These are phyloP conservation scores for Myanophis thanlyinensis DNA, from an alignment of 2,113 vertebrate genomes.

Conservation along the genomic window DNA sequence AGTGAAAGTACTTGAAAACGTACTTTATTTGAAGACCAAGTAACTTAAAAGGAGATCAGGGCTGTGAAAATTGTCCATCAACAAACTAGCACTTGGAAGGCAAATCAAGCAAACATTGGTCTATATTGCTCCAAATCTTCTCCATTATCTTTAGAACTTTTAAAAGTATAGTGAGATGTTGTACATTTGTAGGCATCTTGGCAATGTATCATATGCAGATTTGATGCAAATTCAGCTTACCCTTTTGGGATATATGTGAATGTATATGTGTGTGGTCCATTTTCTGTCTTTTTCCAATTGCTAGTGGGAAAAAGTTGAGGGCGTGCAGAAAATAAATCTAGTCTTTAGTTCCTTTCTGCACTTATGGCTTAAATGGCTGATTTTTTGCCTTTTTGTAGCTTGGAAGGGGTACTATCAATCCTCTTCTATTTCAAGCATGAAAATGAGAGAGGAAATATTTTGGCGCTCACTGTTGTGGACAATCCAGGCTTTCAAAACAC, in stretches of 20 bases:
- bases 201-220: neutral
- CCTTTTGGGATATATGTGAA: neutral
- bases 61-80: neutral
- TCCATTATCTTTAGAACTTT: neutral
- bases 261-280: neutral
- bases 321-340: constrained; percentile 49
- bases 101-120: neutral
- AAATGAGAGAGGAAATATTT: constrained; percentile 14
- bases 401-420: constrained; percentile 67
- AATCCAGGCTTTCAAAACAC: constrained; percentile 59
- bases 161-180: neutral
- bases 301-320: neutral
- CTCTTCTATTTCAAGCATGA: constrained; percentile 50
- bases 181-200: neutral
- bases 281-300: neutral
- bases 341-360: constrained; percentile 48
- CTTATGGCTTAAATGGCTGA: constrained; percentile 57
- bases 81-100: neutral
- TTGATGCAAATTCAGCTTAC: neutral
- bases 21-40: neutral
- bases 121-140: neutral
- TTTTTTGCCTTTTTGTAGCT: constrained; percentile 38
- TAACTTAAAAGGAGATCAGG: neutral
- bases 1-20: neutral
- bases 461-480: constrained; percentile 61